These are phyloP conservation scores for Condylura cristata DNA, from an alignment of 2,113 vertebrate genomes.

Conservation along the genomic window DNA sequence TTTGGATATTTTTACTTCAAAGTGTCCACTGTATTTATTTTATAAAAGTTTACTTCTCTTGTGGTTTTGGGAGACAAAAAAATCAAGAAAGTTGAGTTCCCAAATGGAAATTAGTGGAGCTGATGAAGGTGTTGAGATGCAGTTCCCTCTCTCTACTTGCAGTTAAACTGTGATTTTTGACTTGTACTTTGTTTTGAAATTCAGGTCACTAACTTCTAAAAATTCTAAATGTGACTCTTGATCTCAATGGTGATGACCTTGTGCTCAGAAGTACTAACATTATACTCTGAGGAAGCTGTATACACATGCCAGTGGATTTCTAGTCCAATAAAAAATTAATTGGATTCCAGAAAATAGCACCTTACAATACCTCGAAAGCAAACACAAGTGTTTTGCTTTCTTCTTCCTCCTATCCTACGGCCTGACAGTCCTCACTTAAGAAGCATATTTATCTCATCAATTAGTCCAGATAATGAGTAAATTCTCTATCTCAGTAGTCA, in stretches of 20 bases:
- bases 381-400: not conserved
- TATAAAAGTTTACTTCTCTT: constrained; percentile 44
- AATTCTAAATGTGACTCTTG: not conserved
- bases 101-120: not conserved
- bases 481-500: not conserved
- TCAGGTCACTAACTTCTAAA: not conserved
- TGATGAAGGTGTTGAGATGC: not conserved
- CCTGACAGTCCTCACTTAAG: not conserved
- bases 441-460: not conserved
- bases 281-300: not conserved
- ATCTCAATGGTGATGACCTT: not conserved
- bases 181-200: not conserved
- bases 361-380: not conserved
- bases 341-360: not conserved
- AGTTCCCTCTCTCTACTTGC: not conserved
- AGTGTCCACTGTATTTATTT: constrained; percentile 56
- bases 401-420: not conserved
- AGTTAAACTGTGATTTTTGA: not conserved
- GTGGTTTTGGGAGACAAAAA: not conserved
- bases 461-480: not conserved
- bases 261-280: not conserved
- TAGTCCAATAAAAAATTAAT: not conserved
- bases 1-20: constrained; percentile 65
- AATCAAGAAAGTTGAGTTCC: constrained; percentile 24
- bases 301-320: not conserved